Evolutionary conservation across 2,888 invertebrate species (phyloP), one percentile per base, ranked within the genome.

Genomic region (Sphecodes monilicornis): DNA sequence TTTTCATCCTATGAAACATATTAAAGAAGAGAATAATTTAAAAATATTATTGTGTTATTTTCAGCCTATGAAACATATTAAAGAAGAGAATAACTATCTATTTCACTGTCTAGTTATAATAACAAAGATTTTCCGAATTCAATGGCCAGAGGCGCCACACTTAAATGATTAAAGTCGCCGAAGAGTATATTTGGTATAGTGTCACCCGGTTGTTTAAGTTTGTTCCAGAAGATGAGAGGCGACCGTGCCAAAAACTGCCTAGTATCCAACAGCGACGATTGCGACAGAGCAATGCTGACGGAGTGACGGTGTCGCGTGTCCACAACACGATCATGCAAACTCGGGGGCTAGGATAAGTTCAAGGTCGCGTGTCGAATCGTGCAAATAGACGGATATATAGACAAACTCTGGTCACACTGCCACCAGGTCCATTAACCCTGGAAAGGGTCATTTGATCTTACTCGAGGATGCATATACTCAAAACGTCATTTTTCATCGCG

Each of bases 321-420:
- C 76, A 77, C 73, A 60, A 72, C 76, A 39, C 54, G 70, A 46
- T 39, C 22, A 70, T 64, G 26, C 29, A 41, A 36, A 54, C 66
- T 29, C 43, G 70, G 39, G n/a, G 39, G 57, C 66, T 26, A n/a
- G 4, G 72, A 80, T 80, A 50, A 79, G 76, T 86, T 86, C 85
- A 85, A 85, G 85, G 80, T 85, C 70, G 60, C 43, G 64, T 11
- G 22, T 1, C 10, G 71, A 8, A 36, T 66, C 36, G 10, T 11
- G 66, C 22, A 66, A 66, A 66, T 66, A 66, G n/a, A 64, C 66
- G 18, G 11, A n/a, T 66, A 36, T 1, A 29, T 18, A 26, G 26
- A 29, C 3, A 29, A 36, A 69, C 74, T 39, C 22, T 46, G 39
- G 16, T 50, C 64, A 68, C 22, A n/a, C 18, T 22, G 29, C 64